Evolutionary conservation across 2,797 vertebrate species (phyloP), one percentile per base, ranked within the genome.

Genomic region (Catharus ustulatus): DNA sequence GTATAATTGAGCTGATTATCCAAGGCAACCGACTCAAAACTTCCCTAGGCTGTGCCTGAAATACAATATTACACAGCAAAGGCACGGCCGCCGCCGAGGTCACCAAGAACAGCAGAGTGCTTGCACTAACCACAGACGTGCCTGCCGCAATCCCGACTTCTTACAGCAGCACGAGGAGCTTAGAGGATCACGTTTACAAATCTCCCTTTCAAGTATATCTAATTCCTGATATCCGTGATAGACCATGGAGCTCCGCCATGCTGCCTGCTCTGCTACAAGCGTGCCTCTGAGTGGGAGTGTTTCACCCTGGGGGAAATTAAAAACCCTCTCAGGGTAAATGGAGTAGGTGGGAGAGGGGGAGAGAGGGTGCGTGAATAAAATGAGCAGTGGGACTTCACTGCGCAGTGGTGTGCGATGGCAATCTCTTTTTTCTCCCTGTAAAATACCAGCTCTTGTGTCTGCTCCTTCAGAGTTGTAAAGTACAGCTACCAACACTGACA

Each of bases 31-130:
- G 57, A 67, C 54, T 75, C 64, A 62, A 89, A 96, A 93, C 82
- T 88, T 95, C 73, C 84, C 75, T 62, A 62, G 83, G 55, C 87
- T 85, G 77, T 7, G 59, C 81, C 61, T 87, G 95, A 92, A 97
- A 97, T 55, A 71, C 78, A 84, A 55, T 85, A 87, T 67, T 34
- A 40, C 57, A 11, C 2, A 90, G 84, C 40, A 88, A 92, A 96
- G 91, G 88, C 72, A 82, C 11, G 4, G 87, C 76, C 5, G 64
- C 61, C 2, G 2, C 59, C 30, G n/a, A 83, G 66, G 75, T 87
- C 82, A 94, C 87, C 58, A 14, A 32, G 67, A 84, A 66, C 91
- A 87, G 80, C 59, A 51, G 69, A 87, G 58, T 34, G 63, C 57
- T 79, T 74, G 45, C 81, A 45, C 42, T 82, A 64, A 81, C 72